Conservation (phyloP, 2,113 vertebrate species). For the Brachyhypopomus occidentalis region DNA sequence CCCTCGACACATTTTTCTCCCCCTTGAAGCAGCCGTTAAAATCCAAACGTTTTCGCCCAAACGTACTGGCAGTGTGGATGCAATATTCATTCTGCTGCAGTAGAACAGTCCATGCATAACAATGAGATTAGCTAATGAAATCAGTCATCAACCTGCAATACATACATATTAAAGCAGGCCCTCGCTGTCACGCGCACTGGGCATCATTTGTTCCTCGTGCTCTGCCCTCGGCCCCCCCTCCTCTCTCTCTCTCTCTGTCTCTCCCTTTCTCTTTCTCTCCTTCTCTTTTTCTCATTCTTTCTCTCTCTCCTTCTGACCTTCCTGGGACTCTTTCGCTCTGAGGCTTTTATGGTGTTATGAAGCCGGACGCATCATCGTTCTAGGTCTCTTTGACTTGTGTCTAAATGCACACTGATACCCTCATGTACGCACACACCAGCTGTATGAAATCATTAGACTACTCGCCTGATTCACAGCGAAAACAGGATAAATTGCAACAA, state of each 20-base stretch:
- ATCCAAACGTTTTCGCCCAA: conserved; percentile 72
- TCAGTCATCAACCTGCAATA: conserved; percentile 99
- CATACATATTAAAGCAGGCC: conserved; percentile 97
- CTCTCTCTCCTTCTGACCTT: conserved; percentile 50
- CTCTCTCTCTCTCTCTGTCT: conserved; percentile 59
- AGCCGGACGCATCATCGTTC: conserved; percentile 52
- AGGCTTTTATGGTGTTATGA: conserved; percentile 51
- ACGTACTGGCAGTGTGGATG: conserved; percentile 82
- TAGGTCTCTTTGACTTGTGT: conserved; percentile 39
- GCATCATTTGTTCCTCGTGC: conserved; percentile 89
- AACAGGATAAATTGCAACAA: conserved; percentile 11
- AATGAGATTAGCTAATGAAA: conserved; percentile 99
- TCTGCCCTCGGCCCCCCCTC: conserved; percentile 66
- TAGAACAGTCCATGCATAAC: conserved; percentile 99
- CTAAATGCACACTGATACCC: too few species aligned
- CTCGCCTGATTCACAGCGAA: not conserved
- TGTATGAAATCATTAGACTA: not conserved
- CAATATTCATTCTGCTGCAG: conserved; percentile 99
- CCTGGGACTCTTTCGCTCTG: conserved; percentile 41
- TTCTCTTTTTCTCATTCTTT: conserved; percentile 52
- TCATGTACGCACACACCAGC: not conserved
- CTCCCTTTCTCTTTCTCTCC: conserved; percentile 54
- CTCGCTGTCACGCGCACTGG: conserved; percentile 93
- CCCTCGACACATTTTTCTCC: conserved; percentile 67
- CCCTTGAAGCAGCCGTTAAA: conserved; percentile 56